A percentile compares a stretch with the other conserved stretches of the same genome.
Evolutionary conservation across 2,888 invertebrate genomes (phyloP).

Genomic region (Volucella bombylans): DNA sequence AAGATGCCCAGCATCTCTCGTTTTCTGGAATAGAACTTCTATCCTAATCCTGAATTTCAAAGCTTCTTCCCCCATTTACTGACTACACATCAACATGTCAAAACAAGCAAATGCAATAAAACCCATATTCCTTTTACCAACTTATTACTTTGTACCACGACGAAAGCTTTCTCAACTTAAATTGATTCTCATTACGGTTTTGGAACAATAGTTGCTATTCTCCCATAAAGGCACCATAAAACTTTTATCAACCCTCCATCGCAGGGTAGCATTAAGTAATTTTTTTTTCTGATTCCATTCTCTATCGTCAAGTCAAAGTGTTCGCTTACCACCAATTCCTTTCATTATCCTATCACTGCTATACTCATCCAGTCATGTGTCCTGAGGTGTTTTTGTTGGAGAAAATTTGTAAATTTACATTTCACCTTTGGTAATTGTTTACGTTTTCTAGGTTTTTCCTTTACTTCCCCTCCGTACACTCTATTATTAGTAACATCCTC

Average conservation of each 20-base stretch:
- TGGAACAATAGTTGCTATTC: no score
- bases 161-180: no score
- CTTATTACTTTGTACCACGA: no score
- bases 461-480: not conserved
- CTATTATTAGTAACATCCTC: not conserved
- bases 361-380: constrained; percentile 12
- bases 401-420: constrained; percentile 35
- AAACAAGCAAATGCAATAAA: no score
- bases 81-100: no score
- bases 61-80: no score
- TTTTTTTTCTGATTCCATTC: not conserved
- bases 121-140: no score
- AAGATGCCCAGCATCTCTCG: no score
- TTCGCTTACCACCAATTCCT: constrained; percentile 35
- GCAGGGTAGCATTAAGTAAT: constrained; percentile 12
- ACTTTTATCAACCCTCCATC: constrained; percentile 22
- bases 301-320: constrained; percentile 23
- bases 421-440: constrained; percentile 39
- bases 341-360: constrained; percentile 23
- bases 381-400: constrained; percentile 26
- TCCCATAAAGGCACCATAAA: constrained; percentile 11
- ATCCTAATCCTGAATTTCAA: no score
- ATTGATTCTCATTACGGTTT: no score
- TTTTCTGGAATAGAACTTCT: no score
- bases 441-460: not conserved